Evolutionary conservation across 2,888 invertebrate genomes (phyloP).

Genomic region (Cephus pulcher): DNA sequence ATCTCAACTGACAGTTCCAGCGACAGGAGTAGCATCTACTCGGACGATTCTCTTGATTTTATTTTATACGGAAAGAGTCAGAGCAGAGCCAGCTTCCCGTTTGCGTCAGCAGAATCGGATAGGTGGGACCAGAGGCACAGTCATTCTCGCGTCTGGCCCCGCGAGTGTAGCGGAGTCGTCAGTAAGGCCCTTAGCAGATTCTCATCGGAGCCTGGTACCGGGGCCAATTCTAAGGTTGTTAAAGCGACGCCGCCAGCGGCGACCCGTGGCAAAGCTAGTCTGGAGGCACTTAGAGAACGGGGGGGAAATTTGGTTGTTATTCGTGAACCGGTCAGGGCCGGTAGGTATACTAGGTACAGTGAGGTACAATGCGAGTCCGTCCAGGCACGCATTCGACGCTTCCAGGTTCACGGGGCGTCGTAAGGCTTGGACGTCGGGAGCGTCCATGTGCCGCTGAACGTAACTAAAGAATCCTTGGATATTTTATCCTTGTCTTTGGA

Average conservation of each 20-base stretch:
- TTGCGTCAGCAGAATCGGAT: conserved; percentile 52
- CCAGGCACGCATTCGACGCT: conserved; percentile 66
- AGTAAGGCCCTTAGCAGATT: conserved; percentile 66
- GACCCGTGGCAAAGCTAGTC: conserved; percentile 51
- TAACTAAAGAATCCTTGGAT: conserved; percentile 6
- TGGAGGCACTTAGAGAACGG: conserved; percentile 65
- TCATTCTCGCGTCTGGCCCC: conserved; percentile 53
- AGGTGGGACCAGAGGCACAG: conserved; percentile 56
- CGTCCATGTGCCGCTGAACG: conserved; percentile 7
- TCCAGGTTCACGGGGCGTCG: conserved; percentile 64
- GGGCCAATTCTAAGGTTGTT: background rate
- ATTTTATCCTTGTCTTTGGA: background rate
- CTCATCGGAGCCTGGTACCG: conserved; percentile 46
- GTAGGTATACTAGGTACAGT: conserved; percentile 66
- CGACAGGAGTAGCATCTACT: conserved; percentile 68
- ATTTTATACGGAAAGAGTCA: conserved; percentile 63
- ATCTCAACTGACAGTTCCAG: conserved; percentile 69
- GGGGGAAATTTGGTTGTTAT: conserved; percentile 68
- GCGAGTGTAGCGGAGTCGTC: conserved; percentile 67
- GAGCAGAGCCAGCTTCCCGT: conserved; percentile 59
- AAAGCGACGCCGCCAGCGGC: conserved; percentile 24
- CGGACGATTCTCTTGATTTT: conserved; percentile 67
- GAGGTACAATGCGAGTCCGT: conserved; percentile 69
- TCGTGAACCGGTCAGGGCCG: conserved; percentile 66
- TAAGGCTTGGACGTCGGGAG: conserved; percentile 34